A percentile compares a stretch with the other conserved stretches of the same genome.
These are phyloP conservation scores for Argyrosomus japonicus DNA, from an alignment of 2,113 vertebrate genomes.

Conservation along the genomic window DNA sequence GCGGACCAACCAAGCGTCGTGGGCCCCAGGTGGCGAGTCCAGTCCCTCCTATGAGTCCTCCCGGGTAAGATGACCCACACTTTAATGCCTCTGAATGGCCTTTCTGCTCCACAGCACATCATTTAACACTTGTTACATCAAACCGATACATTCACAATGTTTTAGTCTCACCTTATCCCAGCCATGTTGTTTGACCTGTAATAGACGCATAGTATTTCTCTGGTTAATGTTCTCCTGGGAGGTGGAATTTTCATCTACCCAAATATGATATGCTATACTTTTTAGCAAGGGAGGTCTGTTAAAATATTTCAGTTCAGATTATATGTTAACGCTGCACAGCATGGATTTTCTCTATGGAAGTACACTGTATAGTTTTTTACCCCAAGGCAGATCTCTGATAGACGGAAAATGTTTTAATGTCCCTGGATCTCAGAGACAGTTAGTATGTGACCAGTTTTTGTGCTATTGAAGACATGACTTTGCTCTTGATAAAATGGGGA, in stretches of 20 bases:
- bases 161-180: slow-evolving; percentile 49
- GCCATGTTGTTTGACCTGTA: slow-evolving; percentile 41
- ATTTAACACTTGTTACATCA: slow-evolving; percentile 72
- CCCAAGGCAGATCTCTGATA: not conserved
- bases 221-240: slow-evolving; percentile 20
- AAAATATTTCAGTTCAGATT: not conserved
- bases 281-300: too few relatives aligned
- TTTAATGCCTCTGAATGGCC: slow-evolving; percentile 58
- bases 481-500: not conserved
- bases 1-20: slow-evolving; percentile 90
- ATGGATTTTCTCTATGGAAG: slow-evolving; percentile 3
- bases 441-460: not conserved
- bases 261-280: not conserved
- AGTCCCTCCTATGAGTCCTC: slow-evolving; percentile 95
- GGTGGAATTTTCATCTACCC: not conserved
- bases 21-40: slow-evolving; percentile 93
- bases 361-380: not conserved
- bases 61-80: slow-evolving; percentile 89
- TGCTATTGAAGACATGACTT: not conserved
- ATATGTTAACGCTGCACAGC: slow-evolving; percentile 4
- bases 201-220: slow-evolving; percentile 34
- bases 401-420: not conserved
- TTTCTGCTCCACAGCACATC: slow-evolving; percentile 74
- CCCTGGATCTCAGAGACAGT: not conserved
- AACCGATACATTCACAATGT: slow-evolving; percentile 57